Evolutionary conservation across 2,113 vertebrate species (phyloP).

Genomic region (Phasianus colchicus): DNA sequence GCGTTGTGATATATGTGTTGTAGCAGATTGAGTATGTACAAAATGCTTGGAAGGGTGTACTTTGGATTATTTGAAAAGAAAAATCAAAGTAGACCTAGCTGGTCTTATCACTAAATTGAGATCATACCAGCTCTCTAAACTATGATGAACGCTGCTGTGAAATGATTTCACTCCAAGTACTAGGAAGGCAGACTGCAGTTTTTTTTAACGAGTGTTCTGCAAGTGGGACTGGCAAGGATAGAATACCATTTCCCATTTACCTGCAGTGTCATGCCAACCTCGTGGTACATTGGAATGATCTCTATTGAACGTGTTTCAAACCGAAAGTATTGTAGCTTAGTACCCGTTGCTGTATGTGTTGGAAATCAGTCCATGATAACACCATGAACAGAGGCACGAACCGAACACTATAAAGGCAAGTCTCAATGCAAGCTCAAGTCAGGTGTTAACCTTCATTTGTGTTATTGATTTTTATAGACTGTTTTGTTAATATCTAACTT

Average conservation of each 20-base stretch:
- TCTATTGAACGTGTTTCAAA: constrained; percentile 50
- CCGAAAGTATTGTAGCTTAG: constrained; percentile 46
- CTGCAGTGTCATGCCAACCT: not conserved
- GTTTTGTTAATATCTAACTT: constrained; percentile 58
- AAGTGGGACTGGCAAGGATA: not conserved
- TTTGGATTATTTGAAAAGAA: constrained; percentile 36
- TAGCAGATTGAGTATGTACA: constrained; percentile 35
- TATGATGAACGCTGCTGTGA: constrained; percentile 50
- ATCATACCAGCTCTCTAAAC: not conserved
- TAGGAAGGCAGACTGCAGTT: not conserved
- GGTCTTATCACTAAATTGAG: not conserved
- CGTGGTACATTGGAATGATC: not conserved
- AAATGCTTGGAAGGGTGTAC: constrained; percentile 37
- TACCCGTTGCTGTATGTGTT: constrained; percentile 38
- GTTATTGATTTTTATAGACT: constrained; percentile 31
- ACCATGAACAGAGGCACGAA: constrained; percentile 33
- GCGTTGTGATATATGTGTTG: constrained; percentile 62
- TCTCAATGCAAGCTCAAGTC: constrained; percentile 64
- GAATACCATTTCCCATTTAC: not conserved
- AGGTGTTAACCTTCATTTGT: constrained; percentile 70
- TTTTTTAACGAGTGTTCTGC: not conserved
- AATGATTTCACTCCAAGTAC: not conserved
- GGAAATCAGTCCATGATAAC: constrained; percentile 45
- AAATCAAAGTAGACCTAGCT: constrained; percentile 25
- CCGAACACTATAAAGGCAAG: constrained; percentile 56